Percentiles rank a stretch among this genome's conserved stretches.
These are phyloP conservation scores for Platycheirus rosarum DNA, from an alignment of 2,888 invertebrate genomes.

Conservation along the genomic window DNA sequence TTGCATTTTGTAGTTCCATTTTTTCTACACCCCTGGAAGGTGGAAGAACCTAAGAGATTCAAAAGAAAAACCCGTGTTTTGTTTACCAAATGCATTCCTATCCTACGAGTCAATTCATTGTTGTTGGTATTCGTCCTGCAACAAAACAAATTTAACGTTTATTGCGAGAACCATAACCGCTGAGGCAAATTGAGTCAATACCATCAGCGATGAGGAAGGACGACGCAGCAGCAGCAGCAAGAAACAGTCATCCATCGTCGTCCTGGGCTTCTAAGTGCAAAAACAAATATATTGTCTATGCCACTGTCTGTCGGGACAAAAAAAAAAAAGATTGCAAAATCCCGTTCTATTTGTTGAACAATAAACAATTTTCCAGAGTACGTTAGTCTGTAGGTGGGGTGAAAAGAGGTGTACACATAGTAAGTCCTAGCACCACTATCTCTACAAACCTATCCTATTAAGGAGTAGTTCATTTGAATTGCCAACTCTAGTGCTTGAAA, in stretches of 20 bases:
- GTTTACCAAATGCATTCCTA: constrained; percentile 21
- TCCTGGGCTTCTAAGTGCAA: constrained; percentile 27
- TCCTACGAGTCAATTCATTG: neutral
- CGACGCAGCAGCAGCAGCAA: neutral
- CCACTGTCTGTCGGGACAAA: constrained; percentile 21
- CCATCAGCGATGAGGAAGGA: neutral
- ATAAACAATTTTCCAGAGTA: constrained; percentile 36
- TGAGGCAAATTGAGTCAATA: constrained; percentile 44
- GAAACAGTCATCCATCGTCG: constrained; percentile 23
- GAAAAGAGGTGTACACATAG: neutral
- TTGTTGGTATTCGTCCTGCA: constrained; percentile 29
- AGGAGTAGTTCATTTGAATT: constrained; percentile 26
- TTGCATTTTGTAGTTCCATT: constrained; percentile 12
- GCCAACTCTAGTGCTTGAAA: constrained; percentile 30
- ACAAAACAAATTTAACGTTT: constrained; percentile 57
- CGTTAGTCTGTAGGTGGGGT: neutral
- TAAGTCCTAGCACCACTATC: no score
- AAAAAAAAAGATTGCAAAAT: constrained; percentile 25
- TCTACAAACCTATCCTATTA: no score
- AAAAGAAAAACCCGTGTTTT: constrained; percentile 18
- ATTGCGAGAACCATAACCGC: constrained; percentile 2
- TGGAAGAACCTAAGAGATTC: constrained; percentile 5
- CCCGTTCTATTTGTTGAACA: constrained; percentile 34
- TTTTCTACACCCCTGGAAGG: neutral
- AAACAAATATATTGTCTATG: constrained; percentile 52